These are phyloP conservation scores for Microctenopoma stevenorrisi DNA, from an alignment of 2,797 vertebrate species.

Conservation along the genomic window DNA sequence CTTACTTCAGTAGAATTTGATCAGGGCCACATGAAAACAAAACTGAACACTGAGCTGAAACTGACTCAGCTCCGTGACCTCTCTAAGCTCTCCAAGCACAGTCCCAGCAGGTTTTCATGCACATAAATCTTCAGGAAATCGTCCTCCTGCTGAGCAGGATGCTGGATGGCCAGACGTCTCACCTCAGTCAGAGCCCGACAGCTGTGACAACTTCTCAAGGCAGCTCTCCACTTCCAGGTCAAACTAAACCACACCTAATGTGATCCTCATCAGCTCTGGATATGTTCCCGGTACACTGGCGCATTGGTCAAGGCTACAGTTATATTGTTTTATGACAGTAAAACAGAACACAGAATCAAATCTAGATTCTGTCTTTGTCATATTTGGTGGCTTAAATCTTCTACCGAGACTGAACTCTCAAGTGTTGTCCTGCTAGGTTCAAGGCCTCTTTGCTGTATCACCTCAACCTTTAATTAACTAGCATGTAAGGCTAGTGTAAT, in stretches of 20 bases:
- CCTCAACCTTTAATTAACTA: slow-evolving; percentile 75
- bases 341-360: slow-evolving; percentile 43
- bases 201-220: slow-evolving; percentile 58
- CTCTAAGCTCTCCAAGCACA: slow-evolving; percentile 65
- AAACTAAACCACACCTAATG: slow-evolving; percentile 47
- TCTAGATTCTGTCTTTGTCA: slow-evolving; percentile 41
- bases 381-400: slow-evolving; percentile 39
- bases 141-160: slow-evolving; percentile 65
- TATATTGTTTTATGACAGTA: slow-evolving; percentile 55
- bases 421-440: slow-evolving; percentile 41
- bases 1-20: slow-evolving; percentile 27
- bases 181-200: slow-evolving; percentile 53
- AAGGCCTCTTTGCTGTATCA: slow-evolving; percentile 63
- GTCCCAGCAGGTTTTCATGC: slow-evolving; percentile 61
- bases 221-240: slow-evolving; percentile 50
- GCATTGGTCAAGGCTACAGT: slow-evolving; percentile 55
- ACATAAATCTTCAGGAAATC: slow-evolving; percentile 77
- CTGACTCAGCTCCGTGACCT: slow-evolving; percentile 60
- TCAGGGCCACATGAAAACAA: slow-evolving; percentile 43
- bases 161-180: slow-evolving; percentile 60
- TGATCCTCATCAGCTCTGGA: slow-evolving; percentile 16
- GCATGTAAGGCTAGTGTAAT: slow-evolving; percentile 56
- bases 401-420: slow-evolving; percentile 5
- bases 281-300: slow-evolving; percentile 13
- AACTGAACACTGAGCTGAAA: slow-evolving; percentile 63